These are phyloP conservation scores for Tuberolachnus salignus DNA, from an alignment of 2,888 invertebrate genomes.

Conservation along the genomic window DNA sequence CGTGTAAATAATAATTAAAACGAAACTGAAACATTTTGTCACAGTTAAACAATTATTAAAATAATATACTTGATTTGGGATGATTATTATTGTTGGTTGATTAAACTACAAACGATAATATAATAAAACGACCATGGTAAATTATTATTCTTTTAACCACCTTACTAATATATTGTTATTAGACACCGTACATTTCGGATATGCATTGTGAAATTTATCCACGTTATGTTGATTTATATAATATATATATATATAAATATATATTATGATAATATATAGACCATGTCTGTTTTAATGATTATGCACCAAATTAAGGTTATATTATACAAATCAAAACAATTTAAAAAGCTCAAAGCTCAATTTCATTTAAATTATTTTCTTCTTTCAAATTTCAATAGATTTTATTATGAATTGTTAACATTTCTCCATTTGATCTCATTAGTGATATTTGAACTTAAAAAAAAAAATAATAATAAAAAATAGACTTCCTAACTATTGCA, in stretches of 20 bases:
- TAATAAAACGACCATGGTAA: constrained; percentile 24
- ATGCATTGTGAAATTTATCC: constrained; percentile 31
- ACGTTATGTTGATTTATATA: constrained; percentile 29
- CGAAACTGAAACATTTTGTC: constrained; percentile 41
- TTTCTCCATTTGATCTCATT: constrained; percentile 54
- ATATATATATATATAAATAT: constrained; percentile 6
- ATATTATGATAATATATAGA: constrained; percentile 15
- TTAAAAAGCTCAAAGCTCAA: constrained; percentile 50
- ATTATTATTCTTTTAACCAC: constrained; percentile 25
- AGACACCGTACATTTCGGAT: constrained; percentile 38
- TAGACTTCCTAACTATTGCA: constrained; percentile 14
- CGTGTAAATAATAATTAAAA: constrained; percentile 49
- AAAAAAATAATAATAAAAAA: constrained; percentile 12
- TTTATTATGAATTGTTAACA: constrained; percentile 47
- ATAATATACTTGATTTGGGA: constrained; percentile 38
- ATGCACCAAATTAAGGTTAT: constrained; percentile 50
- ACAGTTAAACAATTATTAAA: constrained; percentile 10
- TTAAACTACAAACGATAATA: constrained; percentile 30
- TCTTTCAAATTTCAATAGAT: constrained; percentile 51
- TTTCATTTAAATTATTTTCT: constrained; percentile 51
- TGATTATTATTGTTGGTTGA: constrained; percentile 34
- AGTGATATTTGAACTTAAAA: constrained; percentile 49
- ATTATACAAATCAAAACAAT: constrained; percentile 41
- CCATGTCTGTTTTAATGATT: constrained; percentile 48
- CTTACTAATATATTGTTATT: constrained; percentile 39